Base-by-base conservation (phyloP, 2,113 vertebrate genomes). In the Macquaria australasica region DNA sequence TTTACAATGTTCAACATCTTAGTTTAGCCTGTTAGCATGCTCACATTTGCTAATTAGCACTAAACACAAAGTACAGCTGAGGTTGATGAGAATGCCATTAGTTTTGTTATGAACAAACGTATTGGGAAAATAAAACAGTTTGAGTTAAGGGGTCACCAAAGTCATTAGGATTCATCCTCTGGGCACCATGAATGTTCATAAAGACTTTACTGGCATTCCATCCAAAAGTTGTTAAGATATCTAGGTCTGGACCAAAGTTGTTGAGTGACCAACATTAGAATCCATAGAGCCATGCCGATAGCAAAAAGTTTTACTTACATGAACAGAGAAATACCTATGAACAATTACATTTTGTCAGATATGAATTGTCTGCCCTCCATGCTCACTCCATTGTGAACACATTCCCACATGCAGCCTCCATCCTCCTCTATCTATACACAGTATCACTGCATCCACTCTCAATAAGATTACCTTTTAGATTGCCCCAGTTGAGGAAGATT, bases 401-500 rank as follows among this genome's bases (percentile, higher is more conserved):
- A 77, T 2, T 71, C 25, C 48, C 56, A 37, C 2, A 43, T 45
- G 62, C 56, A 53, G 41, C 66, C 51, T 64, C 25, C 28, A 43
- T 28, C 25, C 21, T 67, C 41, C 10, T 67, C 50, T 41, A 77
- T 73, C 62, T 58, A 25, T 21, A 73, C 70, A 58, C 23, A 31
- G 69, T 21, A 12, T n/a, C 28, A 60, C 34, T 67, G 31, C 53
- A 76, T 79, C 56, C 67, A 71, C 74, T 71, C 72, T 84, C 77
- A 72, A 34, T 74, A 51, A 77, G 79, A 83, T 85, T 84, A 70
- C 79, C 60, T 72, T 78, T 34, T 37, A 81, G 79, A 78, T 78
- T 79, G 63, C n/a, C 15, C 20, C 67, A 53, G 69, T 8, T 73
- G 81, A 68, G 70, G 43, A 67, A 82, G 83, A 82, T 77, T 85